These are phyloP conservation scores for Notospermus geniculatus DNA, from an alignment of 1,140 invertebrate genomes.

Conservation along the genomic window DNA sequence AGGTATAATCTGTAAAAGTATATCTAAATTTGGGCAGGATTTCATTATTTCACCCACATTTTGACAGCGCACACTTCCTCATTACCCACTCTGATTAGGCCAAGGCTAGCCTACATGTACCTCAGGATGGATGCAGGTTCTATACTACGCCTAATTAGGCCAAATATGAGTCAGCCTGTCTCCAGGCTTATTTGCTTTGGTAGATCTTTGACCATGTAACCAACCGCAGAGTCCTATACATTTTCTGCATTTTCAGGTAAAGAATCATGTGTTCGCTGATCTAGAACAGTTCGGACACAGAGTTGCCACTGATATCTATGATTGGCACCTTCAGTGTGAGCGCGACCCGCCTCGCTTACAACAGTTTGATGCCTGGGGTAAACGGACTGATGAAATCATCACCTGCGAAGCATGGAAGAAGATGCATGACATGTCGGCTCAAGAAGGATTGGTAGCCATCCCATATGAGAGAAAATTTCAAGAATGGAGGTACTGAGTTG, in stretches of 20 bases:
- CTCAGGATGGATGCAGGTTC: too few relatives aligned
- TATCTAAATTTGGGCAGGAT: too few relatives aligned
- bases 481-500: conserved; percentile 54
- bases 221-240: too few relatives aligned
- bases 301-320: conserved; percentile 59
- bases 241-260: too few relatives aligned
- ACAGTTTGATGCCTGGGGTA: conserved; percentile 62
- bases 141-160: too few relatives aligned
- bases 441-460: conserved; percentile 63
- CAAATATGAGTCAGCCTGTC: too few relatives aligned
- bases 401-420: conserved; percentile 62
- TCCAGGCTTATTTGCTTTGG: too few relatives aligned
- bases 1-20: conserved; percentile 41
- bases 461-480: conserved; percentile 60
- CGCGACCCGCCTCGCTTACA: conserved; percentile 57
- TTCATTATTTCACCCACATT: too few relatives aligned
- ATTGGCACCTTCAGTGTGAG: conserved; percentile 60
- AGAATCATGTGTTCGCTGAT: conserved; percentile 39
- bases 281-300: conserved; percentile 58
- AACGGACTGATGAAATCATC: conserved; percentile 58
- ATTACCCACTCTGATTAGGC: too few relatives aligned
- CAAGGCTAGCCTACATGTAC: too few relatives aligned
- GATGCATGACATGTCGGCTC: conserved; percentile 61
- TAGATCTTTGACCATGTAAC: too few relatives aligned
- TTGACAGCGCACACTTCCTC: too few relatives aligned